Conservation (phyloP, 2,113 vertebrate genomes). For the Montifringilla adamsi region DNA sequence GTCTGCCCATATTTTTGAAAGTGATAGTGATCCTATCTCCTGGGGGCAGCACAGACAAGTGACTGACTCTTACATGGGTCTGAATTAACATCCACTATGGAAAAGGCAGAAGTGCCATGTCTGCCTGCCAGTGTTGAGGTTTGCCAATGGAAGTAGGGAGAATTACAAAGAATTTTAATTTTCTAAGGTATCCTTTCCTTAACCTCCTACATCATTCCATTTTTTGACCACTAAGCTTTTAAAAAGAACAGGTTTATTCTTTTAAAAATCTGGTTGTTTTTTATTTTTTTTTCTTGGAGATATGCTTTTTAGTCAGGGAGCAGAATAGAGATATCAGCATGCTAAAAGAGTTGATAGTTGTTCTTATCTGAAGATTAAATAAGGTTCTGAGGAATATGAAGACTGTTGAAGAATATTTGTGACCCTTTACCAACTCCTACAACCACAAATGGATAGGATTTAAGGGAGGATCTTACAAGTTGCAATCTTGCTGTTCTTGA, state of each 20-base stretch:
- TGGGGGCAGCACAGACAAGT: background rate
- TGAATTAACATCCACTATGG: background rate
- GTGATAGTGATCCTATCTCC: background rate
- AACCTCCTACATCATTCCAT: background rate
- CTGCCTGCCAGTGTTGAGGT: background rate
- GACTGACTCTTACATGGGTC: background rate
- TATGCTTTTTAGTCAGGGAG: background rate
- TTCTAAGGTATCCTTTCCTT: background rate
- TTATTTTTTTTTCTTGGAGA: background rate
- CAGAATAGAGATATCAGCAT: slow-evolving; percentile 6
- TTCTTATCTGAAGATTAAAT: slow-evolving; percentile 53
- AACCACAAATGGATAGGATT: slow-evolving; percentile 38
- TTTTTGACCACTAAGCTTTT: background rate
- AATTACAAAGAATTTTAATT: background rate
- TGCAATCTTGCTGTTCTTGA: background rate
- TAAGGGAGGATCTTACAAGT: background rate
- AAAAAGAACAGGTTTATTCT: background rate
- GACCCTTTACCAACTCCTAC: slow-evolving; percentile 18
- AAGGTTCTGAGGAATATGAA: background rate
- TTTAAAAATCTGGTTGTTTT: background rate
- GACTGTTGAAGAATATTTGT: slow-evolving; percentile 5
- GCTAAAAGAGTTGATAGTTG: slow-evolving; percentile 35
- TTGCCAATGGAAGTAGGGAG: background rate
- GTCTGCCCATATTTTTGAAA: background rate
- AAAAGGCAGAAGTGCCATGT: background rate